Base-by-base conservation (phyloP, 2,113 vertebrate species). In the Hemiprocne comata region DNA sequence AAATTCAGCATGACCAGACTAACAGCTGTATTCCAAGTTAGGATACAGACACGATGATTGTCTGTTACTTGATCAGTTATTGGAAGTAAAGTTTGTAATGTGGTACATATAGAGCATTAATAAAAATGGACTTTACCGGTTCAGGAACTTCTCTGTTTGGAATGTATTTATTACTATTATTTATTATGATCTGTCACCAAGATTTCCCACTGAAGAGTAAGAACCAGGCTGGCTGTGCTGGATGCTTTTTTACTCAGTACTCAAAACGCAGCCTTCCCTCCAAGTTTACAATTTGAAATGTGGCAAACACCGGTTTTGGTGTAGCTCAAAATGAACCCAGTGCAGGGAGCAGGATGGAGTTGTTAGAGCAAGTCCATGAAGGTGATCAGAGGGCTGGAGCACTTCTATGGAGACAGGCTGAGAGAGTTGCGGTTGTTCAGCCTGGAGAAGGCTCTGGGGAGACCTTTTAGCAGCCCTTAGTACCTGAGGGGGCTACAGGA, bases 241-340 rank as follows among this genome's bases (percentile, higher is more conserved):
- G 33, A 4, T 8, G 28, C 42, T 13, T 50, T 50, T 26, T 19
- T 3, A 9, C 33, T 19, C 51, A 7, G 6, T 17, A 6, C 17
- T 2, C 28, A 8, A 26, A 17, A 16, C 4, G 2, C n/a, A 3
- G 8, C 12, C 18, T 7, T 50, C 17, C 13, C 61, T 33, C 17
- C 8, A 5, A 12, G 8, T 9, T 31, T 4, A 6, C 51, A 4
- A 1, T 2, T 8, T 9, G 28, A 17, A 33, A 3, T 1, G 55
- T 5, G 5, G 34, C 34, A 17, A 14, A 9, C 2, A 14, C n/a
- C 6, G 9, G 3, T 6, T 0, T 5, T 0, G n/a, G 13, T 7
- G 28, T 11, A 65, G 5, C 54, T 42, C 69, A 5, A 5, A 10
- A 4, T 1, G 2, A 10, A 1, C 33, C 48, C 3, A 1, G 0